Conservation (phyloP, 1,140 invertebrate species). For the Nylanderia fulva region DNA sequence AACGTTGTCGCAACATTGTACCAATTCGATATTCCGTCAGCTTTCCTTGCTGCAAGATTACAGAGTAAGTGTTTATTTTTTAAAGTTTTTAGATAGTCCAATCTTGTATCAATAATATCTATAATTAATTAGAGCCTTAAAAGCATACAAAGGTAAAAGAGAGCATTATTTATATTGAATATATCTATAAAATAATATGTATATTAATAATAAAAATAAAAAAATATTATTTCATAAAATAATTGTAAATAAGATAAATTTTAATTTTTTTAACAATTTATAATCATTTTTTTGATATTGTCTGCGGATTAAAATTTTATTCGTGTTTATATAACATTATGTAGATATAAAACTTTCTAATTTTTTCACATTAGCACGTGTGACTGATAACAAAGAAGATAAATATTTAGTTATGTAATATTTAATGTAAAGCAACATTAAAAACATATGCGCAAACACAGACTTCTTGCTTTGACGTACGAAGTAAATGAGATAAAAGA, state of each 20-base stretch:
- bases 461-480: background rate
- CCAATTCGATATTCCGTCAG: conserved; percentile 86
- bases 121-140: no score
- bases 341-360: background rate
- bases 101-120: no score
- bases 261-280: background rate
- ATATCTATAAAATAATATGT: background rate
- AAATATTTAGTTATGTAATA: background rate
- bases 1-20: conserved; percentile 85
- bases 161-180: background rate
- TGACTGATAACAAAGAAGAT: no score
- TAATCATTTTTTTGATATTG: background rate
- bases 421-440: background rate
- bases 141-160: background rate
- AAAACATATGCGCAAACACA: background rate
- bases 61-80: background rate
- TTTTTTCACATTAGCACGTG: background rate
- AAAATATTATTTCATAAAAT: background rate
- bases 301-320: background rate
- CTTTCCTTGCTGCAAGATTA: conserved; percentile 85
- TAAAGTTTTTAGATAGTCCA: background rate
- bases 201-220: background rate
- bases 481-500: background rate
- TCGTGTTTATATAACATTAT: background rate
- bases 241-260: background rate